Evolutionary conservation across 2,113 vertebrate species (phyloP).

Genomic region (Tyto alba): DNA sequence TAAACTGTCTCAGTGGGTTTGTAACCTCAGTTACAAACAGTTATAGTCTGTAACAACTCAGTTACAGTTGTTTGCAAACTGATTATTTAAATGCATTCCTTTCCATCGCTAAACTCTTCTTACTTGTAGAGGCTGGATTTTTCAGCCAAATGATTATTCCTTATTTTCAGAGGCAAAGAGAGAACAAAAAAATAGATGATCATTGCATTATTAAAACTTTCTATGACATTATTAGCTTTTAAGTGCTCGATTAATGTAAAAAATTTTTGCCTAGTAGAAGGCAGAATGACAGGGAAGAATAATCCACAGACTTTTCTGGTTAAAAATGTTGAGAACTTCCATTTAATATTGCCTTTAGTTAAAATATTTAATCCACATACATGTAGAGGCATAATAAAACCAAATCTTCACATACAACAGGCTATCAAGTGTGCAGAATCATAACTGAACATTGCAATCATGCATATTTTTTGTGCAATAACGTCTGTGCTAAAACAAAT

Average conservation of each 20-base stretch:
- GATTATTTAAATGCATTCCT: background rate
- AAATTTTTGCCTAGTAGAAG: background rate
- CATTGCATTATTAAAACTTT: background rate
- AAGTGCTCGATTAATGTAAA: background rate
- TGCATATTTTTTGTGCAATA: background rate
- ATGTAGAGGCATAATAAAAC: background rate
- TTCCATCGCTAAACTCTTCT: background rate
- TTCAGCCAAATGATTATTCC: background rate
- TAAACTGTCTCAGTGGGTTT: background rate
- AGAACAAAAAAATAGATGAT: background rate
- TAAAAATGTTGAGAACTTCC: background rate
- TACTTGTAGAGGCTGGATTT: background rate
- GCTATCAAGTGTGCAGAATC: background rate
- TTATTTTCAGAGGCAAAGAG: background rate
- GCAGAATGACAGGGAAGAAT: background rate
- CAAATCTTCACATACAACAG: background rate
- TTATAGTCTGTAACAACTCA: background rate
- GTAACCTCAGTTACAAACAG: background rate
- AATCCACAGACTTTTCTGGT: background rate
- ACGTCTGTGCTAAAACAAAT: background rate
- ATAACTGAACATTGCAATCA: background rate
- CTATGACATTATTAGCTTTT: background rate
- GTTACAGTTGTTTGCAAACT: background rate
- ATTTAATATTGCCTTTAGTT: background rate
- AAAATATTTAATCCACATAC: background rate